Base-by-base conservation (phyloP, 2,888 invertebrate species). In the Platycnemis pennipes region DNA sequence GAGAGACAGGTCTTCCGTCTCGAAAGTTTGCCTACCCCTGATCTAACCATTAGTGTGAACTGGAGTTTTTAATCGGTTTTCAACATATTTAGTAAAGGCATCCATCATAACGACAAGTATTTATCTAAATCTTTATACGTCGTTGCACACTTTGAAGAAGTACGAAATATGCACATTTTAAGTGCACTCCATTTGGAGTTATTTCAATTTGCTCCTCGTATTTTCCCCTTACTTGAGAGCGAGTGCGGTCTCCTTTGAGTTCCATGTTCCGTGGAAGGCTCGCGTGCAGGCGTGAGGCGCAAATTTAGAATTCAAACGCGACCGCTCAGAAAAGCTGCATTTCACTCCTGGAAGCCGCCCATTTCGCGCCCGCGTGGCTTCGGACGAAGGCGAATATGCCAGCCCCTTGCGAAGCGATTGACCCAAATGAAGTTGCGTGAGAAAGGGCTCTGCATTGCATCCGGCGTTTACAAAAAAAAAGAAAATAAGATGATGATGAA, bases 361-460 rank as follows among this genome's bases (percentile, higher is more conserved):
- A 63, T 22, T 63, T 63, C 63, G 26, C 63, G 26, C 63, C 63
- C 7, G 3, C 7, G n/a, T 26, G 63, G 7, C 26, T 26, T 63
- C 26, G 26, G 8, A 63, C 37, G 77, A 37, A 77, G 37, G 77
- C 37, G 77, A 77, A 31, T 37, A 77, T 22, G 26, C 19, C 26
- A 63, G 63, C 63, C 2, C 63, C 63, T 5, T 11, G 37, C 11
- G 1, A 22, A 37, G 77, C 77, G 77, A 77, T 77, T 77, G 77
- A 77, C 77, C 77, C 77, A 77, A 77, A 77, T 77, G 77, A 77
- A 77, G 77, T 37, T 37, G 77, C 77, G 77, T 77, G 77, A 69
- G 69, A 69, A 22, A 69, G n/a, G 77, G 37, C 7, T 8, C 31
- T n/a, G 63, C 37, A 31, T 13, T 77, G 77, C 37, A 77, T 77